Conservation (phyloP, 2,797 vertebrate species). For the Pseudomugil gertrudae region DNA sequence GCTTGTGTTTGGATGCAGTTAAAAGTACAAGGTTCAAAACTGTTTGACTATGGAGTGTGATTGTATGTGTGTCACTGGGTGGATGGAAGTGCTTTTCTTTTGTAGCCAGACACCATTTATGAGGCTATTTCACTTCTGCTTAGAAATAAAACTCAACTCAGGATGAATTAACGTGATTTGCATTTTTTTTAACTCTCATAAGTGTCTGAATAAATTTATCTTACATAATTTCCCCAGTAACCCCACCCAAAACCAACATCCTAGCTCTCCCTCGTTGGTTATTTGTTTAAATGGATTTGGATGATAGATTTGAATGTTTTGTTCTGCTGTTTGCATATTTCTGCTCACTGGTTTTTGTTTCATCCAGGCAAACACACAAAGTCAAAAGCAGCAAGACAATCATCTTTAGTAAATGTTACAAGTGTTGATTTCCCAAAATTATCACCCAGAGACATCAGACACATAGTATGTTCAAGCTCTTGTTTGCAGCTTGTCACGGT, state of each 20-base stretch:
- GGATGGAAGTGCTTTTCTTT: conserved; percentile 54
- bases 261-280: conserved; percentile 14
- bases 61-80: conserved; percentile 41
- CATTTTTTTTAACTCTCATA: conserved; percentile 6
- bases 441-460: conserved; percentile 17
- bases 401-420: neutral
- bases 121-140: conserved; percentile 56
- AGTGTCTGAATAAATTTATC: neutral
- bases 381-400: neutral
- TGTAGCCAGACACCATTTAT: conserved; percentile 47
- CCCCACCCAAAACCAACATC: conserved; percentile 19
- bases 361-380: conserved; percentile 8
- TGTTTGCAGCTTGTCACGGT: conserved; percentile 28
- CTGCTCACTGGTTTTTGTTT: conserved; percentile 34
- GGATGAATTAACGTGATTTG: conserved; percentile 46
- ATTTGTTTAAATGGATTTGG: conserved; percentile 75
- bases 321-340: conserved; percentile 75
- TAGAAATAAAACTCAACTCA: conserved; percentile 39
- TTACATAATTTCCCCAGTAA: conserved; percentile 1
- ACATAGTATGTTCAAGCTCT: conserved; percentile 10
- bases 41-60: conserved; percentile 33
- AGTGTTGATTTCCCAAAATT: conserved; percentile 2
- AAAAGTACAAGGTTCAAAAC: conserved; percentile 53
- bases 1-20: conserved; percentile 51
- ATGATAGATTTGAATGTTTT: conserved; percentile 76